Base-by-base conservation (phyloP, 2,888 invertebrate genomes). In the Prosapia bicincta region DNA sequence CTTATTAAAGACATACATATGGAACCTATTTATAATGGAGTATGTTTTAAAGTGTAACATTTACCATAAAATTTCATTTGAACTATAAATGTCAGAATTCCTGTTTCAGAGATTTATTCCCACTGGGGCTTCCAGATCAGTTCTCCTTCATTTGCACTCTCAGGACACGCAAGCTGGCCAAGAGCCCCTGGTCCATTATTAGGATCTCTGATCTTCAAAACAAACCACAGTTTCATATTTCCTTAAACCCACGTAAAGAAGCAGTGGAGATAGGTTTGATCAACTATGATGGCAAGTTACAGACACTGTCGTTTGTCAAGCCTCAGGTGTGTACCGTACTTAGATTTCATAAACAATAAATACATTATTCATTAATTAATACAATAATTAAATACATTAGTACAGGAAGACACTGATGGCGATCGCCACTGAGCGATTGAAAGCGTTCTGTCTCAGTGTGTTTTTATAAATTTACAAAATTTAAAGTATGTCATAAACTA, bases 71-170 rank as follows among this genome's bases (percentile, higher is more conserved):
- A 43, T 13, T 13, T 43, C 13, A 43, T 13, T 43, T 43, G 24
- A 72, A 74, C n/a, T n/a, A n/a, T n/a, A n/a, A n/a, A n/a, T n/a
- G n/a, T n/a, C n/a, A n/a, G n/a, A n/a, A 66, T n/a, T 77, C 76
- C 69, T 70, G 13, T 84, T 85, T 76, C 83, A 89, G 89, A 79
- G 86, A 90, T 74, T 89, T 95, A 68, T 95, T 96, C 83, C 94
- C 95, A 0, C 86, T 88, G 78, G 95, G 95, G 0, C 84, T 96
- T 23, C 95, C 96, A 0, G 88, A 91, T 71, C 91, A 93, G 83
- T 96, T 96, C 86, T 94, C 93, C 66, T 90, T 96, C 78, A 91
- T 93, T 74, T 90, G 91, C 77, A 95, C 95, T 0, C 93, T 95
- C 84, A 90, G 91, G 78, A 87, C 90, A 69, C 85, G 88, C 81